Conservation (phyloP, 1,140 invertebrate genomes). For the Drosophila ananassae region DNA sequence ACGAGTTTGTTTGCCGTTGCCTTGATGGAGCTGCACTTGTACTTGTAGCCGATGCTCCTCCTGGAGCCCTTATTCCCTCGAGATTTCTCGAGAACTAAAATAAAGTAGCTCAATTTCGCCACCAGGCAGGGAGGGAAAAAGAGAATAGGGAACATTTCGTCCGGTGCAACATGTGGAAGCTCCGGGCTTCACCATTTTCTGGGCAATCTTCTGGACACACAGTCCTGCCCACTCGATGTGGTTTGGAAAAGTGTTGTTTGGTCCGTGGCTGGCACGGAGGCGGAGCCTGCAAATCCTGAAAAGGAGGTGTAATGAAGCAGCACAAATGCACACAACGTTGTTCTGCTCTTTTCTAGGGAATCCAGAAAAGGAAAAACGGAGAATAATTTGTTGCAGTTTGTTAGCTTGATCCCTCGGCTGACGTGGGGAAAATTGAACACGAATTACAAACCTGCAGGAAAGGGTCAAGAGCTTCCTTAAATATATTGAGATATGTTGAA, state of each 20-base stretch:
- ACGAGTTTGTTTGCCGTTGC: slow-evolving; percentile 72
- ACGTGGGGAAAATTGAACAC: slow-evolving; percentile 24
- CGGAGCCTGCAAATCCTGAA: not conserved
- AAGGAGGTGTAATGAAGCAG: slow-evolving; percentile 69
- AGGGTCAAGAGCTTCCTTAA: not conserved
- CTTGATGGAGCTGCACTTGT: slow-evolving; percentile 26
- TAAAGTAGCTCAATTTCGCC: slow-evolving; percentile 73
- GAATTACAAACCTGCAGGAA: not conserved
- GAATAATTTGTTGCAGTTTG: slow-evolving; percentile 40
- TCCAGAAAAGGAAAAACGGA: slow-evolving; percentile 31
- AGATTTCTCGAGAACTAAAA: slow-evolving; percentile 28
- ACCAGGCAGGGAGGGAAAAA: not conserved
- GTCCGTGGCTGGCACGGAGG: slow-evolving; percentile 31
- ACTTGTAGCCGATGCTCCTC: not conserved
- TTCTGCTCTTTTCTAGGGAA: slow-evolving; percentile 14
- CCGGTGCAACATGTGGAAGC: slow-evolving; percentile 58
- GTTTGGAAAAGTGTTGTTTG: slow-evolving; percentile 34
- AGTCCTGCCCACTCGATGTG: slow-evolving; percentile 1
- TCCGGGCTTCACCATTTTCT: slow-evolving; percentile 14
- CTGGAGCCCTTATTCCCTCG: not conserved
- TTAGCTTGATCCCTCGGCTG: slow-evolving; percentile 14
- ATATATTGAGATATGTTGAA: no score
- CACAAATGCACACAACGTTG: slow-evolving; percentile 68
- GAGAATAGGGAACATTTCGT: slow-evolving; percentile 44
- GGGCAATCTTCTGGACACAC: slow-evolving; percentile 17